Evolutionary conservation across 35 echinoderm and acorn worm species (phyloP).

Genomic region (Diadema setosum): DNA sequence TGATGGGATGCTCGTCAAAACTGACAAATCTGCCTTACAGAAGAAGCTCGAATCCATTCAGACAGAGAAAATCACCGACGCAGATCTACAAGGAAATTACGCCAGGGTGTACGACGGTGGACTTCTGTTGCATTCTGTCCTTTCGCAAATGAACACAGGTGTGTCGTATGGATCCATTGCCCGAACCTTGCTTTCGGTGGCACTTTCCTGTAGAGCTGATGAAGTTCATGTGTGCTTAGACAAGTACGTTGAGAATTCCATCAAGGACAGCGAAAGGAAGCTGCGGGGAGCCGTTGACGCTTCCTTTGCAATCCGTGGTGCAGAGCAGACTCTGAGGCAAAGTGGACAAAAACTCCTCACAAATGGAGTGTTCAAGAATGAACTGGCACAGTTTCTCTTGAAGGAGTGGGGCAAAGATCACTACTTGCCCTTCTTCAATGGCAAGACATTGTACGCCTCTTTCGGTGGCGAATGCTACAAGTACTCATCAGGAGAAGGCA

Average conservation of each 20-base stretch:
- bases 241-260: constrained; percentile 7
- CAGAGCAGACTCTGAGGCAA: constrained; percentile 42
- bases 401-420: constrained; percentile 54
- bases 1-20: constrained; percentile 58
- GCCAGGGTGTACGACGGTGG: constrained; percentile 43
- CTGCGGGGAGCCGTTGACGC: constrained; percentile 32
- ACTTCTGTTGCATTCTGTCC: constrained; percentile 30
- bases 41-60: constrained; percentile 37
- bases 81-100: constrained; percentile 26
- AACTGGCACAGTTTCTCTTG: constrained; percentile 35
- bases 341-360: constrained; percentile 1
- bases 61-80: not conserved
- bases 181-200: constrained; percentile 30
- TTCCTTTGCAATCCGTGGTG: constrained; percentile 28
- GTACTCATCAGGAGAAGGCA: not conserved
- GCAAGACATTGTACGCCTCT: constrained; percentile 32
- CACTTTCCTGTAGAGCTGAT: constrained; percentile 2
- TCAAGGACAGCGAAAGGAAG: constrained; percentile 49
- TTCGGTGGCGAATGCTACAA: constrained; percentile 40
- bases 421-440: constrained; percentile 32
- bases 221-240: constrained; percentile 45
- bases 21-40: constrained; percentile 9
- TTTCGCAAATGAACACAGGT: not conserved
- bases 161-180: not conserved
- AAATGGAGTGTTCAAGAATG: constrained; percentile 41